These are phyloP conservation scores for Natrix natrix DNA, from an alignment of 2,797 vertebrate genomes.

Conservation along the genomic window DNA sequence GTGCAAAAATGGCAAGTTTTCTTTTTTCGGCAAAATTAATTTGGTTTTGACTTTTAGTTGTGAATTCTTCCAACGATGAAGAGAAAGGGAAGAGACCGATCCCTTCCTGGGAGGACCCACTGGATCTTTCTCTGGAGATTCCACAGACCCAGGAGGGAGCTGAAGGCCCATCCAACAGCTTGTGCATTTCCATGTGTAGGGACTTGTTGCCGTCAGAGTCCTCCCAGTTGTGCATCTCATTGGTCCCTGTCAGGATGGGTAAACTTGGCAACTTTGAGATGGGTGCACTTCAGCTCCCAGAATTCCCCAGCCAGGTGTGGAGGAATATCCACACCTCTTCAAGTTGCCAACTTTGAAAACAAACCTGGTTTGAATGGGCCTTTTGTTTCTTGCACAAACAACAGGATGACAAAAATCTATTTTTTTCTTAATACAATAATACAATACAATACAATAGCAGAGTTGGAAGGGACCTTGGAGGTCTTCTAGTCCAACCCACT, in stretches of 20 bases:
- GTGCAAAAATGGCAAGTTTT: background rate
- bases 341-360: too few species aligned
- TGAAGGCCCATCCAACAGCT: background rate
- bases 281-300: background rate
- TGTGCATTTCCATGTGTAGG: background rate
- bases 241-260: background rate
- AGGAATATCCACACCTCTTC: too few species aligned
- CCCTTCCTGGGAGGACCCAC: background rate
- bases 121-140: background rate
- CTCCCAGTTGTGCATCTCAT: too few species aligned
- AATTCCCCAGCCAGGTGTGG: background rate
- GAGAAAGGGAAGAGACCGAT: background rate
- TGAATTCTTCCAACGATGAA: background rate
- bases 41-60: background rate
- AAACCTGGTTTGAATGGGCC: fast-evolving
- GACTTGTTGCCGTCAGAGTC: background rate
- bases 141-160: background rate
- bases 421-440: too few species aligned
- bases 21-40: background rate
- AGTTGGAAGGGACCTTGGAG: too few species aligned
- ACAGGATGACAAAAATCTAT: background rate
- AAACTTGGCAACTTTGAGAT: background rate
- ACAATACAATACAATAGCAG: too few species aligned
- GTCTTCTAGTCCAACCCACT: too few species aligned
- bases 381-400: too few species aligned